Evolutionary conservation across 2,797 vertebrate species (phyloP).

Genomic region (Antennarius maculatus): DNA sequence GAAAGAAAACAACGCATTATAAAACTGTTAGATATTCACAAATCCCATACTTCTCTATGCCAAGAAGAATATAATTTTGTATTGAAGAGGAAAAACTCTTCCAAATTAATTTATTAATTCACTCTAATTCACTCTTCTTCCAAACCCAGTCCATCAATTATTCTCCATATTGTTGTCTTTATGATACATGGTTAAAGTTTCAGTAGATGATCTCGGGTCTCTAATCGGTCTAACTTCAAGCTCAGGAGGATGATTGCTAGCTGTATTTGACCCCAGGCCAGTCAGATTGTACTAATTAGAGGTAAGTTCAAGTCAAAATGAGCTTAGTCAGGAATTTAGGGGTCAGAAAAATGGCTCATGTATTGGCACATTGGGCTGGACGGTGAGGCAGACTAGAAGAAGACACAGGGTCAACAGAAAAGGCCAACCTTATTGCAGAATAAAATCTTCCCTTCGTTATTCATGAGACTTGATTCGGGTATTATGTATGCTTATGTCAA

Average conservation of each 20-base stretch:
- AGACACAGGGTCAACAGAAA: slow-evolving; percentile 9
- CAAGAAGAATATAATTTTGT: slow-evolving; percentile 30
- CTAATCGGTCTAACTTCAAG: slow-evolving; percentile 44
- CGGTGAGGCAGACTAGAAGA: slow-evolving; percentile 15
- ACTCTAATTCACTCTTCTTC: slow-evolving; percentile 31
- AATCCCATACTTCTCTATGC: not conserved
- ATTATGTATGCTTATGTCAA: slow-evolving; percentile 21
- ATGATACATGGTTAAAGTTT: slow-evolving; percentile 35
- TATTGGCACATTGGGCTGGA: slow-evolving; percentile 33
- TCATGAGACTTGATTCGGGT: slow-evolving; percentile 22
- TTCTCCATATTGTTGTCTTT: slow-evolving; percentile 42
- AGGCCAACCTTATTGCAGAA: slow-evolving; percentile 19
- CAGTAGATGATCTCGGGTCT: slow-evolving; percentile 33
- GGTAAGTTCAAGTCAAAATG: slow-evolving; percentile 34
- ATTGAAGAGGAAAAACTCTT: slow-evolving; percentile 33
- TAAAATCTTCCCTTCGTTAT: slow-evolving; percentile 17
- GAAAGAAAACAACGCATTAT: not conserved
- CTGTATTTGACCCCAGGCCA: slow-evolving; percentile 45
- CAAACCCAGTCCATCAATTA: slow-evolving; percentile 58
- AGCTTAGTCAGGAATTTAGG: slow-evolving; percentile 32
- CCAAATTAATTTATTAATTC: slow-evolving; percentile 54
- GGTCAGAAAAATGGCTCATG: slow-evolving; percentile 41
- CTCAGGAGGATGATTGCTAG: slow-evolving; percentile 32
- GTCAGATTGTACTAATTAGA: slow-evolving; percentile 46
- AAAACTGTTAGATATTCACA: not conserved